Percentiles rank a stretch among this genome's conserved stretches.
Conservation (phyloP, 1,140 invertebrate genomes). For the Ditylenchus dipsaci region DNA sequence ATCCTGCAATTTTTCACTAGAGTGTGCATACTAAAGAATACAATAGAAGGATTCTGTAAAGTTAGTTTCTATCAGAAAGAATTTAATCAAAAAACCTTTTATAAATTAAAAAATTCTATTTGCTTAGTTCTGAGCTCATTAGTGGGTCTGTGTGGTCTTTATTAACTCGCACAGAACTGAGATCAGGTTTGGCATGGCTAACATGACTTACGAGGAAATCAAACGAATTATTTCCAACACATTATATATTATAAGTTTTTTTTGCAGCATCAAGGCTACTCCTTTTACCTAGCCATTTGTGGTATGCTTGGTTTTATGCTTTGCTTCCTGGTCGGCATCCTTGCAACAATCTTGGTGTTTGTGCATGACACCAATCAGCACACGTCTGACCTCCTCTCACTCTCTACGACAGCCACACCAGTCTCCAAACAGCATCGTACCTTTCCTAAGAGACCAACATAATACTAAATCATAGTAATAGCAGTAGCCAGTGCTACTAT, state of each 20-base stretch:
- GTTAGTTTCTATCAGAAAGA: no score
- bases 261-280: constrained; percentile 41
- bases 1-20: no score
- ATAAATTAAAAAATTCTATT: no score
- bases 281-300: constrained; percentile 30
- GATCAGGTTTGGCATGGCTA: constrained; percentile 37
- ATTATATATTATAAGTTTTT: background rate
- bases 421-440: constrained; percentile 20
- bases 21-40: no score
- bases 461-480: no score
- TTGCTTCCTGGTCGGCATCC: constrained; percentile 29
- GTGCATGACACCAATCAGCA: constrained; percentile 32
- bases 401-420: background rate
- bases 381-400: background rate
- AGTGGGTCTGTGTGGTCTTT: constrained; percentile 29
- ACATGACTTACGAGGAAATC: constrained; percentile 30
- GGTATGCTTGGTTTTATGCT: constrained; percentile 29
- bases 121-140: constrained; percentile 12
- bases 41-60: no score
- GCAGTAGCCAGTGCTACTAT: constrained; percentile 11
- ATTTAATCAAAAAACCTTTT: no score
- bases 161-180: constrained; percentile 33
- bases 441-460: constrained; percentile 27
- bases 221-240: no score
- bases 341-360: constrained; percentile 30